Percentiles rank a stretch among this genome's conserved stretches.
Conservation (phyloP, 2,797 vertebrate species). For the Crocodylus rhombifer region DNA sequence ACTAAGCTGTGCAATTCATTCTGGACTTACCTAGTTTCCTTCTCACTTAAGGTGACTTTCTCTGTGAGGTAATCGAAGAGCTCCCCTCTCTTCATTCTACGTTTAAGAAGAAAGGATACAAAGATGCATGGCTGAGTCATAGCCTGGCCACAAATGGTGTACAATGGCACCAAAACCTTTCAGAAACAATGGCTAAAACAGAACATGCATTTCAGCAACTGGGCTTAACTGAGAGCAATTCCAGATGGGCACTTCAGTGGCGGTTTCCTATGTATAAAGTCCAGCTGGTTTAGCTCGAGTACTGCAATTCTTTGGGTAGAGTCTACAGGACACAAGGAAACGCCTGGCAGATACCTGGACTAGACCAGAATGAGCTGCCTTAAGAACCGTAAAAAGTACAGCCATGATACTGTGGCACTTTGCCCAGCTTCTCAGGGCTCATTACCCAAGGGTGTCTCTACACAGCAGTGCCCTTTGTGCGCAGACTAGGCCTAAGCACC, state of each 20-base stretch:
- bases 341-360: too few species aligned
- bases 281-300: neutral
- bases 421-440: too few species aligned
- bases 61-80: conserved; percentile 99
- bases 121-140: neutral
- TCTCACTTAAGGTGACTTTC: conserved; percentile 96
- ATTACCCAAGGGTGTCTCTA: too few species aligned
- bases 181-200: neutral
- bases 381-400: too few species aligned
- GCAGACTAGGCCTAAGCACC: neutral
- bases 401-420: too few species aligned
- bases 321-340: too few species aligned
- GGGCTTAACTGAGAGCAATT: neutral
- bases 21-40: conserved; percentile 92
- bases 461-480: too few species aligned
- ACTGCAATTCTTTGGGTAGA: neutral
- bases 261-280: neutral
- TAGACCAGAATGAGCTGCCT: too few species aligned
- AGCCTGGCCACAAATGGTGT: neutral
- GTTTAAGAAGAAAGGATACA: rapidly evolving
- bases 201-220: neutral
- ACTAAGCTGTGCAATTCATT: neutral
- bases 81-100: conserved; percentile 96
- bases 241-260: neutral
- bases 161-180: neutral